Evolutionary conservation across 2,888 invertebrate genomes (phyloP), one percentile per base, ranked within the genome.

Genomic region (Troides aeacus): DNA sequence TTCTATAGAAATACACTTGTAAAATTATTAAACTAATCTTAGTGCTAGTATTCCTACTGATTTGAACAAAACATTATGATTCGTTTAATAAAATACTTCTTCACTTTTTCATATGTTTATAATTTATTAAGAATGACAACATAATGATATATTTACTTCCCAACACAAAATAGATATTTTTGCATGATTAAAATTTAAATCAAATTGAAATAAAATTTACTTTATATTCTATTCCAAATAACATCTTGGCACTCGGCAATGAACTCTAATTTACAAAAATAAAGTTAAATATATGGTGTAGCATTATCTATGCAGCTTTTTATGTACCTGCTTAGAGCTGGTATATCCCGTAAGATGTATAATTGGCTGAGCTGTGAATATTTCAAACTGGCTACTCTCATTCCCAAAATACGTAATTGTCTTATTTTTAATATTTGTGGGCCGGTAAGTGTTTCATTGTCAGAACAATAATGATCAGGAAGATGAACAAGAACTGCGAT

Each of bases 381-480:
- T 75, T 94, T 93, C 7, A 96, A 79, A 70, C 92, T 93, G 18
- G 93, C 93, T 36, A 96, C 94, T 78, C 93, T 94, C 74, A 95
- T 91, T 4, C 95, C 96, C 62, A 95, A 84, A 74, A 93, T 89
- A 77, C 91, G 90, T 17, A 96, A 86, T 80, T 95, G 95, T 70
- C 94, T 92, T 70, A 91, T 93, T 74, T 94, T 93, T 94, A 95
- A 94, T 3, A 90, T 82, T 81, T 95, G 95, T 36, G 94, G 93
- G 0, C 96, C 96, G 74, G 94, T 88, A 30, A 96, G 82, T 65
- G 90, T 84, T 61, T 86, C 84, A 59, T 92, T 92, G 71, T 93
- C 92, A 59, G 92, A 90, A 79, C 94, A 95, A 81, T 93, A 95
- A 82, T 95, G 94, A 73, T 96, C 95, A 1, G 95, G 95, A 67